phyloP scores from a whole-genome alignment of 2,113 vertebrate species.

The Zeus faber region DNA sequence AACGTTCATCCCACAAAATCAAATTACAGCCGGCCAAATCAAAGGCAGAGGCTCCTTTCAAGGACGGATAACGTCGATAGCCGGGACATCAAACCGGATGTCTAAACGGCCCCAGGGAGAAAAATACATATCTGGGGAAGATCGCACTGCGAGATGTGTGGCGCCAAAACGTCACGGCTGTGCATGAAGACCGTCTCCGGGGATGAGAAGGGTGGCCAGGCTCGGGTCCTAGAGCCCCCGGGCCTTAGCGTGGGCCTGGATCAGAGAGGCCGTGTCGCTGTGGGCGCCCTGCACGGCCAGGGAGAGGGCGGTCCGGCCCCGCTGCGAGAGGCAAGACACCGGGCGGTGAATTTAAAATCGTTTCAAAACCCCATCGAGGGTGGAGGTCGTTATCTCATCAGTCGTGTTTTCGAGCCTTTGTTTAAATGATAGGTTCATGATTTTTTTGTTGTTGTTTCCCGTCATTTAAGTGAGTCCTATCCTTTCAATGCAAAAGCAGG shows the following conservation, averaged over 20 bases:
- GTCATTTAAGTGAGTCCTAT: no score
- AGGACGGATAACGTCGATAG: no score
- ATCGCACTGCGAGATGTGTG: neutral
- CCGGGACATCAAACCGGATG: no score
- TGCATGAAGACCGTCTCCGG: neutral
- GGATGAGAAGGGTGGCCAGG: neutral
- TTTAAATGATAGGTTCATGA: no score
- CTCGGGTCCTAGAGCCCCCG: slow-evolving; percentile 35
- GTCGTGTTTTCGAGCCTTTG: no score
- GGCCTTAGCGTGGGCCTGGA: slow-evolving; percentile 76
- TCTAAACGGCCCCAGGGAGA: slow-evolving; percentile 11
- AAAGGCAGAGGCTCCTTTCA: slow-evolving; percentile 8
- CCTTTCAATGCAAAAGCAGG: no score
- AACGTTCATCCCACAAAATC: neutral
- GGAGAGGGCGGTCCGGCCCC: slow-evolving; percentile 84
- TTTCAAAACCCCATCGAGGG: no score
- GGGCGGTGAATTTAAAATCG: neutral
- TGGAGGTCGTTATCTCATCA: no score
- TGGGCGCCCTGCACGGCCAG: slow-evolving; percentile 77
- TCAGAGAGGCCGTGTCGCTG: slow-evolving; percentile 81
- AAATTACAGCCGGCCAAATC: neutral
- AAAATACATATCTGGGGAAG: neutral
- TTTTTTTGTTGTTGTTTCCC: no score
- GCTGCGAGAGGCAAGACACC: slow-evolving; percentile 66
- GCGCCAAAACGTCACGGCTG: slow-evolving; percentile 14